A percentile compares a stretch with the other conserved stretches of the same genome.
Conservation (phyloP, 2,888 invertebrate species). For the Dolomedes plantarius region DNA sequence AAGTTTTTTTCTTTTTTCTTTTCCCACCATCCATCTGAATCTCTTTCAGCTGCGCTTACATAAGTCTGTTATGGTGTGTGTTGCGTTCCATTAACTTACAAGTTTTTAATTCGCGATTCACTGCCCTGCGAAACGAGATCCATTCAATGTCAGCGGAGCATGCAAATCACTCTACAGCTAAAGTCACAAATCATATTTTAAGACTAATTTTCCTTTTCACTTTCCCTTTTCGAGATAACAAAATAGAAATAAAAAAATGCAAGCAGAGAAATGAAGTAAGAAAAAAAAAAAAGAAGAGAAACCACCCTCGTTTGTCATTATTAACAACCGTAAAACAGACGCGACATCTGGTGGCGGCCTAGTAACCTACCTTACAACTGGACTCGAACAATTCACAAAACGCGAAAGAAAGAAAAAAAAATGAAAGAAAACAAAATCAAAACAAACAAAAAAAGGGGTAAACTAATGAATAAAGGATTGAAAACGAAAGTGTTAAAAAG, state of each 20-base stretch:
- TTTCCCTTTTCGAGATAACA: not conserved
- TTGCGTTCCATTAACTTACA: not conserved
- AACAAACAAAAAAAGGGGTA: too few relatives aligned
- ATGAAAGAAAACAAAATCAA: not conserved
- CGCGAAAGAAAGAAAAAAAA: not conserved
- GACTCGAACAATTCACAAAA: constrained; percentile 27
- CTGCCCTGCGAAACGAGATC: not conserved
- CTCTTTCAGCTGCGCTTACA: not conserved
- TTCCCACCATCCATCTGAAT: too few relatives aligned
- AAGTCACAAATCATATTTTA: constrained; percentile 6
- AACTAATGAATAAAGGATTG: constrained; percentile 5
- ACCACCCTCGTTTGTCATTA: not conserved
- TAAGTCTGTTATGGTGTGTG: not conserved
- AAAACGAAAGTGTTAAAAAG: constrained; percentile 30
- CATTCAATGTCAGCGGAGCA: constrained; percentile 3
- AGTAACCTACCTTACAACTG: constrained; percentile 44
- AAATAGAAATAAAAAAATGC: too few relatives aligned
- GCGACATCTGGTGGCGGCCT: constrained; percentile 29
- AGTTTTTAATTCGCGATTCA: constrained; percentile 1
- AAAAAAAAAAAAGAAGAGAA: not conserved
- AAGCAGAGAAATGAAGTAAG: too few relatives aligned
- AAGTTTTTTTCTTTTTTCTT: too few relatives aligned
- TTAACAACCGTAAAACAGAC: constrained; percentile 1
- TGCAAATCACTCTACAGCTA: not conserved
- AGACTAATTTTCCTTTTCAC: not conserved